Base-by-base conservation (phyloP, 2,888 invertebrate species). In the Hesperia comma region DNA sequence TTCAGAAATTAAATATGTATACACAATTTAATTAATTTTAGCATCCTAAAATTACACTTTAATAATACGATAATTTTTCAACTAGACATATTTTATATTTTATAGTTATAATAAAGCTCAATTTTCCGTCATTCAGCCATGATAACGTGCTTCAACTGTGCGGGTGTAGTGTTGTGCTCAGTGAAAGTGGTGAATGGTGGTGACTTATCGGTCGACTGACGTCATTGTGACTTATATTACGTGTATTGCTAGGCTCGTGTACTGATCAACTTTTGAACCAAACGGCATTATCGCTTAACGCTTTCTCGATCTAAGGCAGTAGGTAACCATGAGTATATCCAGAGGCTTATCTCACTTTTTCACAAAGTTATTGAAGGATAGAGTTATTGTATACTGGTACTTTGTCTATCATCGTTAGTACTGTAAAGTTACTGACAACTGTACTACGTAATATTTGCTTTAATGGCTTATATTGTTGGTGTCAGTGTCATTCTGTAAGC, bases 271-370 rank as follows among this genome's bases (percentile, higher is more conserved):
- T 15, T 46, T 46, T 15, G 12, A 46, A 15, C 43, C 8, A 17
- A 15, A 46, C 6, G 43, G 5, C 10, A 12, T 15, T 46, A 17
- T 12, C 17, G 43, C 43, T 46, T 46, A 12, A 46, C 6, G 43
- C 43, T 46, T 46, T 46, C 43, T 46, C 15, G 43, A 7, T 46
- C 7, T 46, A 46, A 46, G 43, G 43, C 43, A 17, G 43, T 46
- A 46, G 43, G 43, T 6, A 15, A 17, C 1, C 15, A 37, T 37
- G 43, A 15, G 17, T 12, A 15, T 46, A n/a, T 7, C 15, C 43
- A 37, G 12, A 37, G 37, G 8, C 26, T 26, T 4, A 26, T 5
- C 26, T 17, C 1, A 17, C 43, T 17, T 0, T 17, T 17, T 15
- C 43, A 15, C 37, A 10, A 12, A 2, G 12, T 37, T 12, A 37